Evolutionary conservation across 1,140 invertebrate genomes (phyloP), one percentile per base, ranked within the genome.

Genomic region (Cydia strobilella): DNA sequence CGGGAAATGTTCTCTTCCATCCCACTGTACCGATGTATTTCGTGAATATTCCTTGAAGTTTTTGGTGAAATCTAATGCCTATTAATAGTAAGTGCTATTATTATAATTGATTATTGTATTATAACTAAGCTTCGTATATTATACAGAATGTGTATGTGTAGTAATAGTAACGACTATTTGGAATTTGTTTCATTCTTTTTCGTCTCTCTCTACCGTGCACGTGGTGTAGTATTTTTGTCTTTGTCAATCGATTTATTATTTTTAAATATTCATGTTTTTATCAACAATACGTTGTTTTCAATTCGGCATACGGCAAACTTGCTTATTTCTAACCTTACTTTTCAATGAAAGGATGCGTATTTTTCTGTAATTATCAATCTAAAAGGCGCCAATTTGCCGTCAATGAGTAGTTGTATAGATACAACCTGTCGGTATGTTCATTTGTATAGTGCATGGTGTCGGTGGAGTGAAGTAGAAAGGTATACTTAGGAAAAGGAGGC

Each of bases 311-410:
- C 7, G 7, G 12, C 12, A 35, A 3, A 71, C 3, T 42, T 75
- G 1, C 6, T 39, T 18, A 51, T n/a, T 59, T 59, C 20, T 59
- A 59, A 59, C 20, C 54, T 23, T 23, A 59, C n/a, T 59, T 59
- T 23, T 20, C 15, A 23, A 10, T 59, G 9, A 10, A 59, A 23
- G 54, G n/a, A 1, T 20, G n/a, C 5, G 15, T 51, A 23, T 59
- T 23, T 10, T 23, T 23, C 18, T 20, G 15, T 18, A 59, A 59
- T 12, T 23, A 59, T 12, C 20, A 23, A 59, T 59, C 15, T 69
- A 18, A 85, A 87, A 83, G 82, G 84, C 84, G 84, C 84, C 83
- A 86, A 84, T 83, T 82, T 74, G 74, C 82, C 81, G 77, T 85
- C 82, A 87, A 86, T 87, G 84, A 86, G 83, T 75, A 84, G 35